Percentiles rank a stretch among this genome's conserved stretches.
phyloP scores from a whole-genome alignment of 2,888 invertebrate genomes.

The Meteorus colon region DNA sequence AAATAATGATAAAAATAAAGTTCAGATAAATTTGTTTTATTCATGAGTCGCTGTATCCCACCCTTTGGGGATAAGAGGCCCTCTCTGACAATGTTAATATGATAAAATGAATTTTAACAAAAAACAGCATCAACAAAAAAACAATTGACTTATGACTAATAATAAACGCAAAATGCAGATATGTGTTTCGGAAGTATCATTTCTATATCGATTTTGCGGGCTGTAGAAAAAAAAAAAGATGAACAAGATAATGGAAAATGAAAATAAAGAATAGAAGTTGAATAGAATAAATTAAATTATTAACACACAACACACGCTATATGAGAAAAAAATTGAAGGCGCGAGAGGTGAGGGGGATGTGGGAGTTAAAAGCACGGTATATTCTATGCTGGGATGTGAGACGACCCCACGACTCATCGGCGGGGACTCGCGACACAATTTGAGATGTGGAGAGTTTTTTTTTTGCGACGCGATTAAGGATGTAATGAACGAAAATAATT shows the following conservation, averaged over 20 bases:
- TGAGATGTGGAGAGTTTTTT: conserved; percentile 11
- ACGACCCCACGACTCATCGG: conserved; percentile 2
- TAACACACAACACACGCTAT: background rate
- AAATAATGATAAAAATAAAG: conserved; percentile 12
- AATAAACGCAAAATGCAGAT: background rate
- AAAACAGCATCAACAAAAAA: background rate
- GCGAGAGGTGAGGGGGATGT: background rate
- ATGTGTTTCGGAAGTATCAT: background rate
- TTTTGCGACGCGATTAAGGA: conserved; percentile 16
- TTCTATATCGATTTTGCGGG: background rate
- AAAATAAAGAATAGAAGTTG: background rate
- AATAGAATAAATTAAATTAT: background rate
- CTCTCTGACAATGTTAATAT: background rate
- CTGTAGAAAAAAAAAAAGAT: background rate
- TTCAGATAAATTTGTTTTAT: background rate
- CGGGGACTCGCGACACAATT: conserved; percentile 26
- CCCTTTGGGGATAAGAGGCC: background rate
- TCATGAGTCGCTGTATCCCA: conserved; percentile 5
- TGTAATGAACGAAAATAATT: background rate
- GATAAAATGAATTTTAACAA: background rate
- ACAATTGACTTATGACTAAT: background rate
- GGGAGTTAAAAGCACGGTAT: conserved; percentile 27
- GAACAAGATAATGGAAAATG: background rate
- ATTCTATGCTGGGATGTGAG: conserved; percentile 32
- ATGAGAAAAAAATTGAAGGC: background rate